phyloP scores from a whole-genome alignment of 2,113 vertebrate species.

The Paratilapia polleni region DNA sequence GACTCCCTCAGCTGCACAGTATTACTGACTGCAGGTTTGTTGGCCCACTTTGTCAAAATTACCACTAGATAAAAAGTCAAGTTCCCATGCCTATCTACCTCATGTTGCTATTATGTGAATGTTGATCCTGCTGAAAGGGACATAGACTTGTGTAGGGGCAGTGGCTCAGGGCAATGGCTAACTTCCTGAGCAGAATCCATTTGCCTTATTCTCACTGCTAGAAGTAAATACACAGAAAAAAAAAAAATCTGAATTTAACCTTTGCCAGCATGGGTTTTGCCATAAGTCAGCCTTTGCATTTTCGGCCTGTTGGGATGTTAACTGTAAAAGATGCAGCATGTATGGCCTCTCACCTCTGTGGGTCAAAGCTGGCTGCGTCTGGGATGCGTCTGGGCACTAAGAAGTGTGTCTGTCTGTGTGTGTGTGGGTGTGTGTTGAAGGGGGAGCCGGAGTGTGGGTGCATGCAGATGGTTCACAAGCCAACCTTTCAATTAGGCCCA shows the following conservation, averaged over 20 bases:
- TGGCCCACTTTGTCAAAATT: constrained; percentile 53
- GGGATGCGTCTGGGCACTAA: constrained; percentile 18
- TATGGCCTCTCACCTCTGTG: constrained; percentile 56
- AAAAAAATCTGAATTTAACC: constrained; percentile 35
- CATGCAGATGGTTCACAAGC: constrained; percentile 76
- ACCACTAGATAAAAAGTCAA: constrained; percentile 37
- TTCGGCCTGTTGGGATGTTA: constrained; percentile 39
- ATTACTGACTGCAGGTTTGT: constrained; percentile 54
- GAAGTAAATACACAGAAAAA: constrained; percentile 25
- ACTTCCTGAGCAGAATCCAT: not conserved
- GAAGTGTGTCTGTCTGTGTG: constrained; percentile 38
- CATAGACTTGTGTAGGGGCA: not conserved
- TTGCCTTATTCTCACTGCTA: not conserved
- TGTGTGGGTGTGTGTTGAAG: constrained; percentile 11
- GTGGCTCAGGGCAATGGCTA: not conserved
- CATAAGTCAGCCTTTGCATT: constrained; percentile 31
- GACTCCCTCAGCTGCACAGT: constrained; percentile 59
- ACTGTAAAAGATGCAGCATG: constrained; percentile 46
- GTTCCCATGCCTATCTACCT: constrained; percentile 45
- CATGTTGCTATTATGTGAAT: constrained; percentile 10
- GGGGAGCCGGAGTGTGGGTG: constrained; percentile 60
- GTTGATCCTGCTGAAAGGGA: not conserved
- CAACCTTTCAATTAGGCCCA: constrained; percentile 80
- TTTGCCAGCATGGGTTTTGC: constrained; percentile 19
- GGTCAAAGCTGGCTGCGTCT: constrained; percentile 68